Percentiles rank a stretch among this genome's conserved stretches.
phyloP scores from a whole-genome alignment of 2,113 vertebrate species.

The Bambusicola thoracicus region DNA sequence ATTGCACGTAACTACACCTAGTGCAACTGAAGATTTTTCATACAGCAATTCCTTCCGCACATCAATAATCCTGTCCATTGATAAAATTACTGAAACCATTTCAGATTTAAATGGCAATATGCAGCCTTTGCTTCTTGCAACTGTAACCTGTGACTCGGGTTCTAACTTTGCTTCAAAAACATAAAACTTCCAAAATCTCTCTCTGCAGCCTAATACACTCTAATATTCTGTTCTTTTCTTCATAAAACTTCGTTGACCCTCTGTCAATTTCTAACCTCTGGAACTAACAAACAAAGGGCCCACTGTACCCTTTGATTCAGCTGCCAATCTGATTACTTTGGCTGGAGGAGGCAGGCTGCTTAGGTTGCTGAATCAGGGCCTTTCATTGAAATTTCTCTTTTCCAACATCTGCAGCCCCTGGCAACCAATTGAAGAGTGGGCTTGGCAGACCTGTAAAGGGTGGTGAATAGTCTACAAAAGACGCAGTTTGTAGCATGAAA shows the following conservation, averaged over 20 bases:
- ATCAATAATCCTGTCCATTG: background rate
- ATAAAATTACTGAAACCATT: background rate
- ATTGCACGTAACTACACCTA: background rate
- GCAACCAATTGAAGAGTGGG: slow-evolving; percentile 57
- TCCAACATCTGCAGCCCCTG: slow-evolving; percentile 71
- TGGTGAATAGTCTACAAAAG: slow-evolving; percentile 57
- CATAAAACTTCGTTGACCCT: slow-evolving; percentile 71
- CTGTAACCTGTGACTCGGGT: background rate
- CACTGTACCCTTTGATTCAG: slow-evolving; percentile 77
- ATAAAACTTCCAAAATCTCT: slow-evolving; percentile 11
- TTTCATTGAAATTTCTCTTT: slow-evolving; percentile 78
- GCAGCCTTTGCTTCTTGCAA: background rate
- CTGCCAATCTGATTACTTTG: slow-evolving; percentile 83
- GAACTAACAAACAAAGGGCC: slow-evolving; percentile 75
- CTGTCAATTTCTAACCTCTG: slow-evolving; percentile 65
- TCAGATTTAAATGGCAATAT: slow-evolving; percentile 14
- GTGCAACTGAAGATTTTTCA: background rate
- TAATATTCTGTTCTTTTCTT: slow-evolving; percentile 69
- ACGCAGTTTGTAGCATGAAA: slow-evolving; percentile 39
- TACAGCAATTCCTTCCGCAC: background rate
- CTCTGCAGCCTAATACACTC: slow-evolving; percentile 49
- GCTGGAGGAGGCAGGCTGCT: slow-evolving; percentile 68
- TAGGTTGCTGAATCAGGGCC: slow-evolving; percentile 77
- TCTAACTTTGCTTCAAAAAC: slow-evolving; percentile 51
- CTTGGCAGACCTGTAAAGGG: slow-evolving; percentile 64